Evolutionary conservation across 2,888 invertebrate genomes (phyloP).

Genomic region (Actias luna): DNA sequence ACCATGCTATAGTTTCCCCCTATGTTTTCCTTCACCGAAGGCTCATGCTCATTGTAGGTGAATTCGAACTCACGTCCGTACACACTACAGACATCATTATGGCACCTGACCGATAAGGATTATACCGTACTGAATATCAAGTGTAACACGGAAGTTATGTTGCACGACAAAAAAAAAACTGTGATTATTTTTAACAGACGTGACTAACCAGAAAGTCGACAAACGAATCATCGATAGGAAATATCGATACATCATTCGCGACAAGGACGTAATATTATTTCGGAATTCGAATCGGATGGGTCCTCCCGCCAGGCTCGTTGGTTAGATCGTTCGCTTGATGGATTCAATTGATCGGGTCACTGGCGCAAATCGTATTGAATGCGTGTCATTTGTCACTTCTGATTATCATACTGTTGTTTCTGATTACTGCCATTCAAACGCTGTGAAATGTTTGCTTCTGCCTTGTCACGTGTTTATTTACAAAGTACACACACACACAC

Average conservation of each 20-base stretch:
- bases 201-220: no score
- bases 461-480: not conserved
- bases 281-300: conserved; percentile 1
- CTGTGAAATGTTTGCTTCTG: not conserved
- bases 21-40: no score
- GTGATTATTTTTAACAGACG: no score
- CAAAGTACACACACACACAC: no score
- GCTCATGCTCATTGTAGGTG: no score
- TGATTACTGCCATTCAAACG: conserved; percentile 7
- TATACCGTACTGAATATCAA: no score
- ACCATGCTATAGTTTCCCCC: no score
- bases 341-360: conserved; percentile 12
- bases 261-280: not conserved
- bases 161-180: no score
- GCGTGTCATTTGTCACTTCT: conserved; percentile 8
- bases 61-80: no score
- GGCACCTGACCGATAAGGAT: no score
- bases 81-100: no score
- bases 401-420: conserved; percentile 10
- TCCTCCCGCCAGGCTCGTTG: not conserved
- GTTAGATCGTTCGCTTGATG: conserved; percentile 7
- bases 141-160: no score
- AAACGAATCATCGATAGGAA: not conserved
- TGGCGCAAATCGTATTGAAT: conserved; percentile 2
- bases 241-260: not conserved